Evolutionary conservation across 92 coral and sea anemone genomes (phyloP).

Genomic region (Isaurus tuberculatus): DNA sequence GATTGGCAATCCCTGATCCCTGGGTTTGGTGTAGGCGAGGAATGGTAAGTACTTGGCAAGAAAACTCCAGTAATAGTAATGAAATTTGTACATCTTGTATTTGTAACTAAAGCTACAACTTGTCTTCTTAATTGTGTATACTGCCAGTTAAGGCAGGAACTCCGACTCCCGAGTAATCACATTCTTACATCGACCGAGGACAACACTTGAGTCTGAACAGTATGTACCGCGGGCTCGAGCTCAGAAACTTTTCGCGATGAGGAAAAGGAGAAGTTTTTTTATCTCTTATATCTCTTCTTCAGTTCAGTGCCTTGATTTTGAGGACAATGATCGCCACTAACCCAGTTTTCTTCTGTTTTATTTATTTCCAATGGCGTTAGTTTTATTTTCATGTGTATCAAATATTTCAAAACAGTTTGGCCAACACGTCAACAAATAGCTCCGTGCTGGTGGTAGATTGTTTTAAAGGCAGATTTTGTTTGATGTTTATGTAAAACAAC

Average conservation of each 20-base stretch:
- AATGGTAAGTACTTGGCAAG: too few species aligned
- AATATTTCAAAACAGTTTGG: constrained; percentile 16
- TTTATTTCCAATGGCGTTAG: constrained; percentile 5
- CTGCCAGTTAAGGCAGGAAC: too few species aligned
- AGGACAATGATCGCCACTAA: background rate
- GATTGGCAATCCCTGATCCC: too few species aligned
- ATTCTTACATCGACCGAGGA: too few species aligned
- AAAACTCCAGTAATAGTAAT: too few species aligned
- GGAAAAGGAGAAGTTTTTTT: background rate
- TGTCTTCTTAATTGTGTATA: too few species aligned
- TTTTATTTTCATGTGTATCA: background rate
- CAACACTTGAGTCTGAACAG: too few species aligned
- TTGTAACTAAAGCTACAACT: too few species aligned
- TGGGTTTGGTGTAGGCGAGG: too few species aligned
- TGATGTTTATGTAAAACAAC: background rate
- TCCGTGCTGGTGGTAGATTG: constrained; percentile 30
- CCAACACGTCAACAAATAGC: constrained; percentile 11
- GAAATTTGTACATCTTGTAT: too few species aligned
- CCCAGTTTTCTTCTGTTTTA: background rate
- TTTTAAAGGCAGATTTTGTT: background rate
- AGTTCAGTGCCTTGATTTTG: background rate
- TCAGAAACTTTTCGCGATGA: background rate
- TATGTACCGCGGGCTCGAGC: background rate
- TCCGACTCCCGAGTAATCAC: too few species aligned
- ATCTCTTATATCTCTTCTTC: background rate